Percentiles rank a stretch among this genome's conserved stretches.
phyloP scores from a whole-genome alignment of 2,113 vertebrate species.

The Bagarius yarrelli region DNA sequence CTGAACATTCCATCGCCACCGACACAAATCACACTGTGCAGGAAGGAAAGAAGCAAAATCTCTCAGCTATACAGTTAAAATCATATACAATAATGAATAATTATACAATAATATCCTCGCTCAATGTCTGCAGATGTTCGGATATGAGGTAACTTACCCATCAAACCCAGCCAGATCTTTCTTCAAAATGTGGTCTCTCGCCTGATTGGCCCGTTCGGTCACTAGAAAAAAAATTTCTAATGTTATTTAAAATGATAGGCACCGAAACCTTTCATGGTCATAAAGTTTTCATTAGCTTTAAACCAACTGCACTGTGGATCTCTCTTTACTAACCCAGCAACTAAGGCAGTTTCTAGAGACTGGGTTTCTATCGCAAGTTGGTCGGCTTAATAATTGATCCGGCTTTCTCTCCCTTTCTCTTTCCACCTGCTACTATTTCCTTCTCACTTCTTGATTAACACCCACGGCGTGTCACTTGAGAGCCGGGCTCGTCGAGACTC shows the following conservation, averaged over 20 bases:
- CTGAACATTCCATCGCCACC: slow-evolving; percentile 83
- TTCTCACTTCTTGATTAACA: slow-evolving; percentile 38
- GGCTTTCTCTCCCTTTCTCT: slow-evolving; percentile 23
- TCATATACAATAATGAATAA: no score
- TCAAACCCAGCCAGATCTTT: slow-evolving; percentile 76
- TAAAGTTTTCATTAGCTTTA: neutral
- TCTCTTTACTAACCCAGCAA: neutral
- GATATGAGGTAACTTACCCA: slow-evolving; percentile 64
- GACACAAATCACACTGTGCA: slow-evolving; percentile 76
- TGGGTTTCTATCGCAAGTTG: slow-evolving; percentile 10
- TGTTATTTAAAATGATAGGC: neutral
- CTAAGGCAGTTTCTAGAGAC: neutral
- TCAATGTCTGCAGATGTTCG: neutral
- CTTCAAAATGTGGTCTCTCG: slow-evolving; percentile 77
- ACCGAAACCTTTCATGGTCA: neutral
- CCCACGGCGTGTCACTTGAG: slow-evolving; percentile 42
- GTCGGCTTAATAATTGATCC: neutral
- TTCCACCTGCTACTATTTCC: neutral
- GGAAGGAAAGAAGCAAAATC: slow-evolving; percentile 42
- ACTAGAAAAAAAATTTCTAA: slow-evolving; percentile 59
- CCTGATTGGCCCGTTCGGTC: slow-evolving; percentile 76
- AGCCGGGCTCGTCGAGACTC: slow-evolving; percentile 24
- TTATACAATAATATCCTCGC: no score
- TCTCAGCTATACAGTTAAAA: no score
- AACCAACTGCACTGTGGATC: neutral